Evolutionary conservation across 2,797 vertebrate genomes (phyloP).

Genomic region (Oreochromis grahami): DNA sequence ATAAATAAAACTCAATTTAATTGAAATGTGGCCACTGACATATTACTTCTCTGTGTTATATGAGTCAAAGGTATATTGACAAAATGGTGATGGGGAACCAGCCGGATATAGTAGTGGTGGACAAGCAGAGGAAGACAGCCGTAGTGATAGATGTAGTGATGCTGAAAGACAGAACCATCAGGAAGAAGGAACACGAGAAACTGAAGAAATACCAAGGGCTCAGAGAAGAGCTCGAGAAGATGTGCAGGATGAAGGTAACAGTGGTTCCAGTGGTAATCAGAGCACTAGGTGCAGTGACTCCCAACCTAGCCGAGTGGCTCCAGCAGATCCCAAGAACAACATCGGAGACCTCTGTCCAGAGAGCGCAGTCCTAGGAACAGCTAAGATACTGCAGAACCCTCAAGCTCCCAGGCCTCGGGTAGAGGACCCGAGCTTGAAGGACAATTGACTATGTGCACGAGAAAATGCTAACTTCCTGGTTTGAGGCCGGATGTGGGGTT

Average conservation of each 20-base stretch:
- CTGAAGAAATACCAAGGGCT: neutral
- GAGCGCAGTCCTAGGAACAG: neutral
- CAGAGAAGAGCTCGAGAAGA: neutral
- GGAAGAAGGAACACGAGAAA: neutral
- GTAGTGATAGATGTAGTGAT: neutral
- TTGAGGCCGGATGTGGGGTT: no score
- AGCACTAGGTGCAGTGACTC: accelerated
- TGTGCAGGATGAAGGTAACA: neutral
- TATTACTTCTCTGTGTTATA: neutral
- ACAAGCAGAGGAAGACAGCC: neutral
- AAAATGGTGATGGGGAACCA: neutral
- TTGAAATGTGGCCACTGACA: neutral
- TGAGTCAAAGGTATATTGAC: neutral
- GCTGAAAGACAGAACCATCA: neutral
- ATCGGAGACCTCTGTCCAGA: neutral
- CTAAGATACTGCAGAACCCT: neutral
- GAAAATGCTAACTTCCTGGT: no score
- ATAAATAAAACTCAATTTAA: neutral
- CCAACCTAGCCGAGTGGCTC: neutral
- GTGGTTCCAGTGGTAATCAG: neutral
- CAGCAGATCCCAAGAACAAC: neutral
- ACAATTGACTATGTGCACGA: no score
- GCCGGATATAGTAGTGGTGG: neutral
- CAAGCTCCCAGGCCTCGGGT: neutral
- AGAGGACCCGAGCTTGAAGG: accelerated